These are phyloP conservation scores for Neotoxoptera formosana DNA, from an alignment of 1,140 invertebrate genomes.

Conservation along the genomic window DNA sequence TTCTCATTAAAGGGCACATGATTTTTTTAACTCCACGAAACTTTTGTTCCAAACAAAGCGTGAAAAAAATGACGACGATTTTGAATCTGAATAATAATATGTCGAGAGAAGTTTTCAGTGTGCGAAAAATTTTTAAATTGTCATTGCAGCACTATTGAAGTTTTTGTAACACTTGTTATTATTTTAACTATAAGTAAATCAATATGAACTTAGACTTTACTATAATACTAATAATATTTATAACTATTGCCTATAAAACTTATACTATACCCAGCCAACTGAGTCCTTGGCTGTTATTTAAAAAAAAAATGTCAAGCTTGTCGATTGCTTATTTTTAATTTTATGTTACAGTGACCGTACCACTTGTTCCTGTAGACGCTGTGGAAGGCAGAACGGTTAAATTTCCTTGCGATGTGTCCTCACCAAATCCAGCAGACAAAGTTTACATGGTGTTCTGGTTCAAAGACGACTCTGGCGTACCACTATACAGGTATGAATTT, in stretches of 20 bases:
- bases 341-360: constrained; percentile 59
- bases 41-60: constrained; percentile 28
- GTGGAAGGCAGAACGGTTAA: constrained; percentile 63
- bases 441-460: constrained; percentile 78
- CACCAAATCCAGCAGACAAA: constrained; percentile 69
- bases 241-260: no score
- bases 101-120: not conserved
- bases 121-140: not conserved
- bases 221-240: no score
- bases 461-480: constrained; percentile 70
- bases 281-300: not conserved
- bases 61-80: constrained; percentile 45
- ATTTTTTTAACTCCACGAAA: not conserved
- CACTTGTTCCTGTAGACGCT: constrained; percentile 59
- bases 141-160: not conserved
- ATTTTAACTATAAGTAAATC: not conserved
- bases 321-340: not conserved
- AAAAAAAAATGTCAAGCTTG: not conserved
- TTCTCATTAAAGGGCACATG: constrained; percentile 46
- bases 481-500: constrained; percentile 65
- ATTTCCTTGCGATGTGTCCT: constrained; percentile 73
- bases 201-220: not conserved
- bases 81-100: constrained; percentile 3
- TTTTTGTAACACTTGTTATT: not conserved
- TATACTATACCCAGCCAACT: no score